Evolutionary conservation across 2,888 invertebrate species (phyloP).

Genomic region (Erebia aethiops): DNA sequence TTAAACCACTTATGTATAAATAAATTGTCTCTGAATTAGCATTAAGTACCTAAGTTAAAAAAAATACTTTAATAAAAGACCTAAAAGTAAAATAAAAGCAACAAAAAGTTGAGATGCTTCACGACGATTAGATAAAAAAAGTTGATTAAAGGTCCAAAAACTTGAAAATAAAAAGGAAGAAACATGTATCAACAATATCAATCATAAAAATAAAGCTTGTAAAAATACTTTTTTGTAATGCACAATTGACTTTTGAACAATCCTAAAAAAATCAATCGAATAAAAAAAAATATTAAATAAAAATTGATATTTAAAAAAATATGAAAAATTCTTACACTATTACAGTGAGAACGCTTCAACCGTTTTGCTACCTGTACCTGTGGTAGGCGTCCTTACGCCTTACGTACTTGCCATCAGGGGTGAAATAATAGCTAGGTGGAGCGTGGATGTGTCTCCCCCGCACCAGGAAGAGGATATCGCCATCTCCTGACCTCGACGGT

Average conservation of each 20-base stretch:
- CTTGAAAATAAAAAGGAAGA: background rate
- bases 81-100: background rate
- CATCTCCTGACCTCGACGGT: slow-evolving; percentile 58
- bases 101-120: background rate
- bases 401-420: slow-evolving; percentile 77
- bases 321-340: slow-evolving; percentile 15
- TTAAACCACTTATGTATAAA: background rate
- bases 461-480: slow-evolving; percentile 74
- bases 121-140: background rate
- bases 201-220: background rate
- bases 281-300: slow-evolving; percentile 24
- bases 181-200: background rate
- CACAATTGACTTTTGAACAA: background rate
- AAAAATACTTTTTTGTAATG: slow-evolving; percentile 7
- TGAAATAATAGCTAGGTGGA: slow-evolving; percentile 76
- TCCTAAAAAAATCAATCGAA: background rate
- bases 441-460: slow-evolving; percentile 75
- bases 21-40: background rate
- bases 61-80: background rate
- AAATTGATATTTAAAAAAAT: slow-evolving; percentile 24
- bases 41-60: slow-evolving; percentile 13
- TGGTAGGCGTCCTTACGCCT: slow-evolving; percentile 76
- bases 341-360: slow-evolving; percentile 26
- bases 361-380: slow-evolving; percentile 68
- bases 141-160: background rate